phyloP scores from a whole-genome alignment of 2,113 vertebrate species.

The Pelmatolapia mariae region DNA sequence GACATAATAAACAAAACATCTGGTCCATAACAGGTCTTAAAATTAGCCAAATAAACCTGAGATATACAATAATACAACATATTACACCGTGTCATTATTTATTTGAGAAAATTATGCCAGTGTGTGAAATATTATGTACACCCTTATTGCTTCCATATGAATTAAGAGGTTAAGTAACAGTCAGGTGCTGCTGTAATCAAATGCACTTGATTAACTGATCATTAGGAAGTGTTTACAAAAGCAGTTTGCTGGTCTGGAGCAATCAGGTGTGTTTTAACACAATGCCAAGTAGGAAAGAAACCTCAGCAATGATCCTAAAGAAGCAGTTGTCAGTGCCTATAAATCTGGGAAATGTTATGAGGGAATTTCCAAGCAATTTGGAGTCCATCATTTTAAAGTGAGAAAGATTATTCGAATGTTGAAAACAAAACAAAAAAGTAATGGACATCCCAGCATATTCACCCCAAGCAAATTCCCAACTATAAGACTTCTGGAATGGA shows the following conservation, averaged over 20 bases:
- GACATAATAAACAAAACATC: background rate
- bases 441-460: background rate
- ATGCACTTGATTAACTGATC: background rate
- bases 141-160: background rate
- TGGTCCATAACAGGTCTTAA: background rate
- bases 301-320: background rate
- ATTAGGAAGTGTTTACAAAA: background rate
- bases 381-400: background rate
- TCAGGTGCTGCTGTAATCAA: background rate
- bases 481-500: background rate
- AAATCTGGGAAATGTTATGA: background rate
- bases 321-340: background rate
- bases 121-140: background rate
- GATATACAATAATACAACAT: background rate
- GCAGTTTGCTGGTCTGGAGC: background rate
- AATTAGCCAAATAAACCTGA: background rate
- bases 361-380: background rate
- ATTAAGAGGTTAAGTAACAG: background rate
- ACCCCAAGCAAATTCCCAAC: background rate
- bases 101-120: background rate
- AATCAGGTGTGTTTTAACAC: background rate
- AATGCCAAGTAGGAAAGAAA: background rate
- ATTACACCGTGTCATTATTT: background rate
- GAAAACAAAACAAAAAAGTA: background rate
- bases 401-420: background rate